These are phyloP conservation scores for Tonatia bakeri DNA, from an alignment of 2,113 vertebrate genomes.

Conservation along the genomic window DNA sequence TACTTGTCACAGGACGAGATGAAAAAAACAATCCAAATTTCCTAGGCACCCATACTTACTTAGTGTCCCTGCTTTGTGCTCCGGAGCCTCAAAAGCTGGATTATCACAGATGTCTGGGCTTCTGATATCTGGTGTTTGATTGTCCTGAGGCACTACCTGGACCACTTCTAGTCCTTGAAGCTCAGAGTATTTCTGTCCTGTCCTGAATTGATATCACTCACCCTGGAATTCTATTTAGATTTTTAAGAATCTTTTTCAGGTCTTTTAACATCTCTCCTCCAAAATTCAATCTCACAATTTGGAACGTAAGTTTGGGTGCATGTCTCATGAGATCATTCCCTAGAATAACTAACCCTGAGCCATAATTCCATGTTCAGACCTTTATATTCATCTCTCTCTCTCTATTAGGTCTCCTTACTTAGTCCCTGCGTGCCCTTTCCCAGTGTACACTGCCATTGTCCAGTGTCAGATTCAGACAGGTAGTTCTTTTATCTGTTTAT, in stretches of 20 bases:
- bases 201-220: background rate
- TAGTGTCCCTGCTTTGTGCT: background rate
- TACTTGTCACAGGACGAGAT: background rate
- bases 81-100: background rate
- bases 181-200: background rate
- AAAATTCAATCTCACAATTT: background rate
- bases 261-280: background rate
- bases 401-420: background rate
- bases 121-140: background rate
- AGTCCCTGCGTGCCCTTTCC: background rate
- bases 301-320: background rate
- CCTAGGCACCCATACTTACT: background rate
- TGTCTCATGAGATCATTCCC: background rate
- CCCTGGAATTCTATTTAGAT: background rate
- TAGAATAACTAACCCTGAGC: background rate
- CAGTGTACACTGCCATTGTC: background rate
- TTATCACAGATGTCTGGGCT: background rate
- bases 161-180: background rate
- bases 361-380: background rate
- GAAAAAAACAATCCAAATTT: background rate
- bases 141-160: background rate
- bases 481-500: background rate
- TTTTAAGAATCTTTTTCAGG: background rate
- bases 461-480: background rate
- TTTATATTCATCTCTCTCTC: background rate